Evolutionary conservation across 1,140 invertebrate genomes (phyloP).

Genomic region (Theocolax elegans): DNA sequence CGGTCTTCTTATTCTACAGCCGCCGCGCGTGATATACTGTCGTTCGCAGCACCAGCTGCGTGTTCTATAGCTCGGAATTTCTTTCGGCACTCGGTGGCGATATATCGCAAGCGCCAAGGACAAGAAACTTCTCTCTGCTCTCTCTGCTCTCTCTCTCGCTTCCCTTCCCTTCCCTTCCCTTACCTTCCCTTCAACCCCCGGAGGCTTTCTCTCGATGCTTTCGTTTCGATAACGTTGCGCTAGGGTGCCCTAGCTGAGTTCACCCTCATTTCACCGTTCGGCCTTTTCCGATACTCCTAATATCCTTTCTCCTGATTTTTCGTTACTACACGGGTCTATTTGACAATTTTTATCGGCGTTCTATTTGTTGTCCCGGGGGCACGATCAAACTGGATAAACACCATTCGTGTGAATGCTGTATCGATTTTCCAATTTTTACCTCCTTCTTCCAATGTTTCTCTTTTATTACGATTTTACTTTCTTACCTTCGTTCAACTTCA

Average conservation of each 20-base stretch:
- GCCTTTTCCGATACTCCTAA: slow-evolving; percentile 17
- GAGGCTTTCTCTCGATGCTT: too few species aligned
- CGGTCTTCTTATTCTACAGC: neutral
- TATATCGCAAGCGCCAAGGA: neutral
- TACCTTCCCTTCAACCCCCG: too few species aligned
- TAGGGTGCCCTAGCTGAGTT: too few species aligned
- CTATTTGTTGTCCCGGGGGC: slow-evolving; percentile 12
- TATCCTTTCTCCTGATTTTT: neutral
- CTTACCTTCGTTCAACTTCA: too few species aligned
- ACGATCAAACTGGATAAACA: too few species aligned
- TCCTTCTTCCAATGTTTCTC: too few species aligned
- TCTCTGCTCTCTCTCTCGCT: neutral
- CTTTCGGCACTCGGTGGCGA: neutral
- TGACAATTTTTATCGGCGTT: neutral
- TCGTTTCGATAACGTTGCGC: too few species aligned
- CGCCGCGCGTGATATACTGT: slow-evolving; percentile 1
- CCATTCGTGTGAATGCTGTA: too few species aligned
- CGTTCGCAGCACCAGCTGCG: slow-evolving; percentile 12
- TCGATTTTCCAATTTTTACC: too few species aligned
- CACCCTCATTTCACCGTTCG: neutral
- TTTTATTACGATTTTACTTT: too few species aligned
- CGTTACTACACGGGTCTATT: neutral
- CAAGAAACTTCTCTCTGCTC: slow-evolving; percentile 16
- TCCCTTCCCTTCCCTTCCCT: neutral
- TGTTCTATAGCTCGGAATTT: neutral